Conservation (phyloP, 2,797 vertebrate species). For the Sebastolobus altivelis region DNA sequence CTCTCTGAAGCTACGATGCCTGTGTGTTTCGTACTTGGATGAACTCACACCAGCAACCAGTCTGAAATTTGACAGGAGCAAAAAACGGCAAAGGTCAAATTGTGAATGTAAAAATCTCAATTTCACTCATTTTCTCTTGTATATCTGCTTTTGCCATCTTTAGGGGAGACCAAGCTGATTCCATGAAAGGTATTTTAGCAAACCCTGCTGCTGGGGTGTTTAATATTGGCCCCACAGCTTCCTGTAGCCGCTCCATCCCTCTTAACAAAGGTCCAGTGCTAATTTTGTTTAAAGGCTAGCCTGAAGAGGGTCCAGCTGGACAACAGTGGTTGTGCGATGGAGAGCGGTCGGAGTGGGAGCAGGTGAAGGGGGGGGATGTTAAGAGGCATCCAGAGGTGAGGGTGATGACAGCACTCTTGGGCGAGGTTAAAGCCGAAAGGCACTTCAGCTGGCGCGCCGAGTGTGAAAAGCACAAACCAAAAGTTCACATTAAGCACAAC, state of each 20-base stretch:
- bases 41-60: too few species aligned
- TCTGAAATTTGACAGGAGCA: too few species aligned
- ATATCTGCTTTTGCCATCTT: neutral
- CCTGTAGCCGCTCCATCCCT: conserved; percentile 9
- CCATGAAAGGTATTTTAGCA: neutral
- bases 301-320: conserved; percentile 33
- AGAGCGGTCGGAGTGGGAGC: conserved; percentile 37
- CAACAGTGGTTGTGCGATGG: conserved; percentile 17
- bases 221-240: neutral
- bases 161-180: neutral
- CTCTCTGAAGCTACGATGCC: too few species aligned
- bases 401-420: conserved; percentile 48
- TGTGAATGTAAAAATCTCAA: neutral
- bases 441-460: conserved; percentile 53
- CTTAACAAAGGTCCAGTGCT: conserved; percentile 41
- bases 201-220: neutral
- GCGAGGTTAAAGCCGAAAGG: conserved; percentile 37
- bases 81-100: too few species aligned
- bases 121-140: neutral
- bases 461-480: conserved; percentile 42
- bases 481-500: conserved; percentile 40
- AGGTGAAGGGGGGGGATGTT: conserved; percentile 32
- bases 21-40: too few species aligned
- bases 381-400: conserved; percentile 53
- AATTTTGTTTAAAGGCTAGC: conserved; percentile 49